A percentile compares a stretch with the other conserved stretches of the same genome.
Evolutionary conservation across 2,888 invertebrate genomes (phyloP).

Genomic region (Cordilura impudica): DNA sequence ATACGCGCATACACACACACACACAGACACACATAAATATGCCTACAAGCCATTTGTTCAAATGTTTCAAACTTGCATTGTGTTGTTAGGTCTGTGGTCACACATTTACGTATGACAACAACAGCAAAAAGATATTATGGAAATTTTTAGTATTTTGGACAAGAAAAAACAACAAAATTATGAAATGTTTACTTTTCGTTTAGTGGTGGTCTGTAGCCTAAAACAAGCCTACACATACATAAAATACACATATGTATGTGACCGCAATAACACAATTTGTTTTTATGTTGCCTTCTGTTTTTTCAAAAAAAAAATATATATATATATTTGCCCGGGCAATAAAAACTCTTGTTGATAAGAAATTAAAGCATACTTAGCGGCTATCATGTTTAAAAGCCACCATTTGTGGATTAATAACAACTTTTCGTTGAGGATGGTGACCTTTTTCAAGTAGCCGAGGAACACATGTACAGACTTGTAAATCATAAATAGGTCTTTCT

Average conservation of each 20-base stretch:
- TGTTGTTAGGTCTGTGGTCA: slow-evolving; percentile 43
- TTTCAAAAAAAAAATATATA: not conserved
- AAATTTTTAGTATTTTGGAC: not conserved
- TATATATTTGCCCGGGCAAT: not conserved
- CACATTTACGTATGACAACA: slow-evolving; percentile 25
- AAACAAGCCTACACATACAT: not conserved
- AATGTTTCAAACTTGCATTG: not conserved
- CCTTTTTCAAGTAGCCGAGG: not conserved
- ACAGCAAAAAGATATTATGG: slow-evolving; percentile 10
- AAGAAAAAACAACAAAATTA: not conserved
- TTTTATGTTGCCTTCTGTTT: not conserved
- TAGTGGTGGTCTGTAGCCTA: not conserved
- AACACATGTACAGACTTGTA: too few relatives aligned
- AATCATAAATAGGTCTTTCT: too few relatives aligned
- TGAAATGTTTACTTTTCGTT: slow-evolving; percentile 22
- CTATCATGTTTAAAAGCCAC: not conserved
- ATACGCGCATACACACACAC: not conserved
- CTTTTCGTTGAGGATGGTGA: not conserved
- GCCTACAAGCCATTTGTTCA: not conserved
- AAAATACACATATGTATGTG: not conserved
- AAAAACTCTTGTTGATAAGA: not conserved
- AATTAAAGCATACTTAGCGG: slow-evolving; percentile 26
- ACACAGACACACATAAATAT: not conserved
- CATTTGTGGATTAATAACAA: not conserved
- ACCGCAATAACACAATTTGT: slow-evolving; percentile 1